Evolutionary conservation across 2,113 vertebrate genomes (phyloP).

Genomic region (Emydura subglobosa): DNA sequence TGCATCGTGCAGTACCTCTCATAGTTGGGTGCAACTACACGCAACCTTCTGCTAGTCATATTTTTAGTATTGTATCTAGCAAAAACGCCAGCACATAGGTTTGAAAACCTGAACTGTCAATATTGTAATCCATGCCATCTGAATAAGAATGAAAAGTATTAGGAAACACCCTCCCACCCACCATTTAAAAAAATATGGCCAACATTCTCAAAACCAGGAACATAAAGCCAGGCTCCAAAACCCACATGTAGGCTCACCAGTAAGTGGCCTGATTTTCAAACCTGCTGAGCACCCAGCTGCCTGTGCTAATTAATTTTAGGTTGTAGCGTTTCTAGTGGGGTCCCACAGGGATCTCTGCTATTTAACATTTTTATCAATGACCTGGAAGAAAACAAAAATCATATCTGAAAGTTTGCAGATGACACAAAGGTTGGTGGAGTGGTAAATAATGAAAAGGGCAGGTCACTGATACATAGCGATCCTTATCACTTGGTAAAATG

Average conservation of each 20-base stretch:
- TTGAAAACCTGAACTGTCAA: neutral
- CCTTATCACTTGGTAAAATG: too few relatives aligned
- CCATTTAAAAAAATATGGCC: neutral
- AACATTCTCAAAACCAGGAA: neutral
- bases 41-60: neutral
- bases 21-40: too few relatives aligned
- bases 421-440: too few relatives aligned
- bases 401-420: too few relatives aligned
- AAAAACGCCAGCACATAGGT: neutral
- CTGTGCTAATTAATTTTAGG: neutral
- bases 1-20: neutral
- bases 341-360: too few relatives aligned
- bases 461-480: too few relatives aligned
- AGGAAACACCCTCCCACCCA: neutral
- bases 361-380: too few relatives aligned
- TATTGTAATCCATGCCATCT: neutral
- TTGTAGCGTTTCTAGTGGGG: too few relatives aligned
- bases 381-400: too few relatives aligned
- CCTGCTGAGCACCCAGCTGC: neutral
- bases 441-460: too few relatives aligned
- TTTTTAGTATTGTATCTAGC: neutral
- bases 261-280: neutral
- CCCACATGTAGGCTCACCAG: neutral
- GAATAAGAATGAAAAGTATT: neutral
- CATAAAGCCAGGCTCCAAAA: neutral